Evolutionary conservation across 2,888 invertebrate species (phyloP).

Genomic region (Dinocampus coccinellae): DNA sequence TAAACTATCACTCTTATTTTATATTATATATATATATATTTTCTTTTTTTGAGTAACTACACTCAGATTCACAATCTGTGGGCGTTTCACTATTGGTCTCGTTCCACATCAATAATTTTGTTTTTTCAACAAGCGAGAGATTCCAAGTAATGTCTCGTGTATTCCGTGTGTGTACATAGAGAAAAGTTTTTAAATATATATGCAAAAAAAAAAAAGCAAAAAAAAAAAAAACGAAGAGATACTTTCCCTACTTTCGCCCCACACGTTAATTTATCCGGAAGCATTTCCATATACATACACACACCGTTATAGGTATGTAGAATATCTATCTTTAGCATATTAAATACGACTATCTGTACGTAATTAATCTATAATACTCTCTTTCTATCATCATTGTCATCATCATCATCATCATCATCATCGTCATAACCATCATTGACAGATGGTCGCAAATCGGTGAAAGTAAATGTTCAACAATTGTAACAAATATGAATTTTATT

Average conservation of each 20-base stretch:
- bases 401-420: background rate
- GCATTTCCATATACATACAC: background rate
- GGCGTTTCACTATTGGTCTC: background rate
- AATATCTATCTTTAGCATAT: background rate
- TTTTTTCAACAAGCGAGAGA: background rate
- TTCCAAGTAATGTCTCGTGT: background rate
- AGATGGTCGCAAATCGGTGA: no score
- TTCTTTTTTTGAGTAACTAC: background rate
- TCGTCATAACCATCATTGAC: no score
- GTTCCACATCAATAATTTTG: background rate
- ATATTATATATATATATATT: no score
- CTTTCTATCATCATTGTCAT: background rate
- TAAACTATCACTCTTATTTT: no score
- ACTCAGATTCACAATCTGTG: constrained; percentile 1
- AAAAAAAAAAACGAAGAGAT: constrained; percentile 32
- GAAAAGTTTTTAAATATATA: background rate
- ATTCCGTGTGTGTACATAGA: background rate
- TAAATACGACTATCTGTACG: background rate
- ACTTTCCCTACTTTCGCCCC: constrained; percentile 59
- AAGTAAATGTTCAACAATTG: background rate
- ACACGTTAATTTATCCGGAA: constrained; percentile 26
- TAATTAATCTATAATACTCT: background rate
- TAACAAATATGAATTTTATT: no score
- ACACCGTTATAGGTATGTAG: background rate
- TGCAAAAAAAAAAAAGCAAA: constrained; percentile 1